Percentiles rank a stretch among this genome's conserved stretches.
phyloP scores from a whole-genome alignment of 35 echinoderm and acorn worm species.

The Heliocidaris erythrogramma region DNA sequence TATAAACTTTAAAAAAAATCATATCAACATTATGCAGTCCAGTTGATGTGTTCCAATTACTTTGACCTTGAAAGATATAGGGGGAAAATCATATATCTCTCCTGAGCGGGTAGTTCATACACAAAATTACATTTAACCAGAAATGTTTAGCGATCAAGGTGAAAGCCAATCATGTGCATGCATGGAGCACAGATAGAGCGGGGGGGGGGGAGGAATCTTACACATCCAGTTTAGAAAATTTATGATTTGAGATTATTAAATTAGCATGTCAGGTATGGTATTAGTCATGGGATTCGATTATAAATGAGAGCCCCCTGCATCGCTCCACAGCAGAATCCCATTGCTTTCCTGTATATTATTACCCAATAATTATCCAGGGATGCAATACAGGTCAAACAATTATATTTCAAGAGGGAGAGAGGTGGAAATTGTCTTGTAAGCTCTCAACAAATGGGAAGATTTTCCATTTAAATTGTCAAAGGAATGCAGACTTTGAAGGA shows the following conservation, averaged over 20 bases:
- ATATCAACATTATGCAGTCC: background rate
- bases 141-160: no score
- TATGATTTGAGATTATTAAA: background rate
- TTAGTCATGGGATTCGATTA: background rate
- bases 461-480: background rate
- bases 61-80: background rate
- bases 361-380: background rate
- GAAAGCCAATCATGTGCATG: no score
- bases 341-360: background rate
- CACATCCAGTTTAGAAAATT: background rate
- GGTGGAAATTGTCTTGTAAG: background rate
- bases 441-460: background rate
- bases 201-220: background rate
- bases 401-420: background rate
- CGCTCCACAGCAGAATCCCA: background rate
- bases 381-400: background rate
- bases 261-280: slow-evolving; percentile 1
- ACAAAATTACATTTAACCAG: no score
- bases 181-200: background rate
- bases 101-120: background rate
- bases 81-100: background rate
- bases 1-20: no score
- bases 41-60: background rate
- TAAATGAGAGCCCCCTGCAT: background rate
- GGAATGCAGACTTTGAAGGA: background rate